Conservation (phyloP, 1,140 invertebrate genomes). For the Oreohelix idahoensis region DNA sequence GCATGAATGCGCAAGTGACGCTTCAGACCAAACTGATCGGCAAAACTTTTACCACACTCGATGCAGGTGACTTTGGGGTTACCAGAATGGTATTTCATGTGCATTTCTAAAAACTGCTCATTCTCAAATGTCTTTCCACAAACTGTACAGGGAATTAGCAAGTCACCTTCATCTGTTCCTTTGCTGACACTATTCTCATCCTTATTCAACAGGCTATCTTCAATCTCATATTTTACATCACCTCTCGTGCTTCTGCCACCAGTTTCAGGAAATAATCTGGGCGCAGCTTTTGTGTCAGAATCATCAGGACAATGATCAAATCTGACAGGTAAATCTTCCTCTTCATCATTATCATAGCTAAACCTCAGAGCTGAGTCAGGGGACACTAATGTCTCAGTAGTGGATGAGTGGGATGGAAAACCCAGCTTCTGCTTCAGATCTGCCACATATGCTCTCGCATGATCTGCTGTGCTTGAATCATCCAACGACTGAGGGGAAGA, state of each 20-base stretch:
- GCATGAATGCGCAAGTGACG: slow-evolving; percentile 27
- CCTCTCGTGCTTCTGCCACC: not conserved
- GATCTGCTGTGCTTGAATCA: not conserved
- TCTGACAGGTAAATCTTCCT: slow-evolving; percentile 8
- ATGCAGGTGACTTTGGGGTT: slow-evolving; percentile 76
- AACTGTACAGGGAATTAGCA: slow-evolving; percentile 8
- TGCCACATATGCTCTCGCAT: not conserved
- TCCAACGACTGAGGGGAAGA: not conserved
- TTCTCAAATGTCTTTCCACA: slow-evolving; percentile 80
- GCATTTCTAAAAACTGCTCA: slow-evolving; percentile 81
- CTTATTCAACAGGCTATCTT: not conserved
- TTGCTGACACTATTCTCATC: not conserved
- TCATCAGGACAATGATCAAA: not conserved
- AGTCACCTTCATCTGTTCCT: not conserved
- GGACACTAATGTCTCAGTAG: not conserved
- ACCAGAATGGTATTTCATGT: slow-evolving; percentile 75
- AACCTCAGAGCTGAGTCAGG: not conserved
- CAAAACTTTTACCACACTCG: slow-evolving; percentile 36
- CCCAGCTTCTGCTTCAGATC: not conserved
- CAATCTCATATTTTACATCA: not conserved
- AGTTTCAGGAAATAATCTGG: not conserved
- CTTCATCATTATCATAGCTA: not conserved
- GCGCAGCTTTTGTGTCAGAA: not conserved
- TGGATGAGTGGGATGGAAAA: not conserved
- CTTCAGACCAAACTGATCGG: slow-evolving; percentile 22